phyloP scores from a whole-genome alignment of 2,888 invertebrate genomes.

The Ptilodon capucinus region DNA sequence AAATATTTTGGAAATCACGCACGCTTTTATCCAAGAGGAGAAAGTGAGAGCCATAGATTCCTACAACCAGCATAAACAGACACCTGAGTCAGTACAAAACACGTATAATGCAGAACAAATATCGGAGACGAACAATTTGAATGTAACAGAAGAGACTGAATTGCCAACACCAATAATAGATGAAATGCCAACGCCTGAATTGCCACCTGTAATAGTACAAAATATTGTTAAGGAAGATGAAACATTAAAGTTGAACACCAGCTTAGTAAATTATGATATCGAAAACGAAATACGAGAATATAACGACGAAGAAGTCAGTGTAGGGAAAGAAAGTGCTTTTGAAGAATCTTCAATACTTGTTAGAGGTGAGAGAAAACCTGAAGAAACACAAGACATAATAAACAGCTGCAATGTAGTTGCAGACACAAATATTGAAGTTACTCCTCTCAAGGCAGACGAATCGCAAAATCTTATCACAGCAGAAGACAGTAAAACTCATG shows the following conservation, averaged over 20 bases:
- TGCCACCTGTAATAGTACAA: constrained; percentile 71
- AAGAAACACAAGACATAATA: neutral
- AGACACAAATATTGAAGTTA: neutral
- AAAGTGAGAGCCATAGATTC: constrained; percentile 15
- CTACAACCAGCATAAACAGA: constrained; percentile 19
- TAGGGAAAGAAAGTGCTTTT: constrained; percentile 15
- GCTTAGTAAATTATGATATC: neutral
- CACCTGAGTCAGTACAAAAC: constrained; percentile 61
- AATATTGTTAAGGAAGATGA: constrained; percentile 43
- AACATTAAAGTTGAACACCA: constrained; percentile 9
- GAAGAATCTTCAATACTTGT: neutral
- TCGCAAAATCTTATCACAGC: neutral
- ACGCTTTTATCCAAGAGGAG: constrained; percentile 5
- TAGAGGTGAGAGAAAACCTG: neutral
- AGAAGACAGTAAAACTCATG: neutral
- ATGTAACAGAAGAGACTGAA: constrained; percentile 27
- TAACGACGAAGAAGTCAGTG: constrained; percentile 24
- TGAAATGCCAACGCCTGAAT: constrained; percentile 32
- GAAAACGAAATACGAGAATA: constrained; percentile 6
- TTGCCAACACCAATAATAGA: constrained; percentile 25
- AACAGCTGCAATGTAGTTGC: neutral
- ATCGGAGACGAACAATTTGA: constrained; percentile 15
- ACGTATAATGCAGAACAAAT: constrained; percentile 23
- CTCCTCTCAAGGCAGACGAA: neutral
- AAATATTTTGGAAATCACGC: constrained; percentile 15